Evolutionary conservation across 2,888 invertebrate species (phyloP).

Genomic region (Onchidella celtica): DNA sequence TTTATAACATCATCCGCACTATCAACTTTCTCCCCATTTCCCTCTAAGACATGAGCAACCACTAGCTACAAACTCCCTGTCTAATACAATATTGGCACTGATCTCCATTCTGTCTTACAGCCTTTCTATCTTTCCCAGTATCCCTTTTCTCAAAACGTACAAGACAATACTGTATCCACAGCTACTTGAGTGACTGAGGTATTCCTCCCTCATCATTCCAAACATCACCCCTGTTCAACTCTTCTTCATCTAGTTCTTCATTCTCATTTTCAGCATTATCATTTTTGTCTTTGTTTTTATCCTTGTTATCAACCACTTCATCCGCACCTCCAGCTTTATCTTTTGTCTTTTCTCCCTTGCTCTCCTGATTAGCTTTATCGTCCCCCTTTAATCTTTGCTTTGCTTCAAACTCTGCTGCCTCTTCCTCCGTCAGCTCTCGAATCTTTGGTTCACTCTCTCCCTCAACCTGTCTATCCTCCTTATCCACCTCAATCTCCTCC

Average conservation of each 20-base stretch:
- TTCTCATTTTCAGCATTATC: background rate
- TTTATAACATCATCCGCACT: no score
- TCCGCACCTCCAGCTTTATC: background rate
- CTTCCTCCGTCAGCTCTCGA: conserved; percentile 45
- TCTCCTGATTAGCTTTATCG: background rate
- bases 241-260: conserved; percentile 34
- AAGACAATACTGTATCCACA: no score
- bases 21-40: no score
- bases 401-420: conserved; percentile 24
- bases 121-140: no score
- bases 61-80: no score
- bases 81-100: no score
- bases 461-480: background rate
- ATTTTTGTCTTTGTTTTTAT: background rate
- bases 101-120: no score
- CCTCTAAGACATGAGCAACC: no score
- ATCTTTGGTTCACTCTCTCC: conserved; percentile 10
- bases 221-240: conserved; percentile 45
- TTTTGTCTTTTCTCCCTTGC: background rate
- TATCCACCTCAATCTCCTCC: conserved; percentile 37
- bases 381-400: background rate
- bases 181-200: no score
- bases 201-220: conserved; percentile 42
- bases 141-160: no score
- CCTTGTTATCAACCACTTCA: background rate